Evolutionary conservation across 1,140 invertebrate species (phyloP).

Genomic region (Drosophila parvula): DNA sequence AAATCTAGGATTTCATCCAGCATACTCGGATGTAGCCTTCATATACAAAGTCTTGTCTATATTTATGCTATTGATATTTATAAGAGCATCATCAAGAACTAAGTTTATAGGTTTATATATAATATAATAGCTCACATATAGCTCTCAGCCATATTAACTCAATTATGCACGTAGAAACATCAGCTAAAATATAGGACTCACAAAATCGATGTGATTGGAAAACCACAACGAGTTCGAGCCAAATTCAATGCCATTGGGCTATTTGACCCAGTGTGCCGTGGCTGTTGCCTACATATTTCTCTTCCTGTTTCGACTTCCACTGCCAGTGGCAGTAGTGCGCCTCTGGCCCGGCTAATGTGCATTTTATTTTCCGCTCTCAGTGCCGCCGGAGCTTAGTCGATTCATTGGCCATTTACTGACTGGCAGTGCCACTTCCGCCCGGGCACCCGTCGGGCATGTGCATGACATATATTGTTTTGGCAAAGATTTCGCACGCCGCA

Average conservation of each 20-base stretch:
- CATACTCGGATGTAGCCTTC: too few relatives aligned
- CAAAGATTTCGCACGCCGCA: constrained; percentile 67
- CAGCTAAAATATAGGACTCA: too few relatives aligned
- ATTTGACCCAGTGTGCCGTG: constrained; percentile 11
- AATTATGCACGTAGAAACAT: background rate
- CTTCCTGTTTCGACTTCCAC: constrained; percentile 9
- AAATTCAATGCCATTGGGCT: background rate
- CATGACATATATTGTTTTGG: constrained; percentile 79
- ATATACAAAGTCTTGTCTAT: too few relatives aligned
- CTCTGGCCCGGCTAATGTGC: constrained; percentile 69
- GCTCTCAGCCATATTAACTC: background rate
- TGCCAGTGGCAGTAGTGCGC: constrained; percentile 33
- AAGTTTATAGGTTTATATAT: too few relatives aligned
- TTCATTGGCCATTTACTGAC: constrained; percentile 72
- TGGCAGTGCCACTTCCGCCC: constrained; percentile 33
- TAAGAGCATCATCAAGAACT: too few relatives aligned
- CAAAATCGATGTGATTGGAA: background rate
- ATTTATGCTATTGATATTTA: too few relatives aligned
- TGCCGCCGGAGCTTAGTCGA: constrained; percentile 62
- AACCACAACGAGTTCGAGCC: background rate
- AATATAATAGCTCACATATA: too few relatives aligned
- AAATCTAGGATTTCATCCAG: too few relatives aligned
- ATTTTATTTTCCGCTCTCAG: constrained; percentile 78
- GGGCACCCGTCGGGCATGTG: constrained; percentile 36
- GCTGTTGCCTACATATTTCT: constrained; percentile 21